Evolutionary conservation across 2,113 vertebrate genomes (phyloP), one percentile per base, ranked within the genome.

Genomic region (Paramisgurnus dabryanus): DNA sequence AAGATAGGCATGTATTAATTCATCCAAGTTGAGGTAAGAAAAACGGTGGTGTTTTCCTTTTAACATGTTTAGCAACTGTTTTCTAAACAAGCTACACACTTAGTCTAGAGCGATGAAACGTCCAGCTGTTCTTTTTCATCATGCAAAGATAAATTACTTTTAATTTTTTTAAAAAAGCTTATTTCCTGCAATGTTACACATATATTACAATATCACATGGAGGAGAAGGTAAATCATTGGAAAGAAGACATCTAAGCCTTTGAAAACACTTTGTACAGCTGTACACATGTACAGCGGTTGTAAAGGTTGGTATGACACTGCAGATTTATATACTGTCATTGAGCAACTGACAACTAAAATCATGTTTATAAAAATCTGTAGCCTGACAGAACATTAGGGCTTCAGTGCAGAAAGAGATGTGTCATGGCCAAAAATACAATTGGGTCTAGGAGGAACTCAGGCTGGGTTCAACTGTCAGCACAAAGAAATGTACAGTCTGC

Each of bases 381-480:
- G n/a, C 75, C 53, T 78, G 34, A 79, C 40, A 55, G 22, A 65
- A 78, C 49, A 67, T 76, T 45, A 69, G 43, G 22, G 40, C 43
- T 17, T 67, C n/a, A 45, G 43, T 40, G 22, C 3, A 8, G 15
- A 55, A 55, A 75, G 58, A 57, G 27, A 79, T 41, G 39, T 79
- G 63, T 68, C 74, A 70, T 72, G 27, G 34, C 47, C 15, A 22
- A 70, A 67, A 68, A 81, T 65, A 67, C 58, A 78, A 40, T 49
- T 65, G 43, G 55, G 8, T 71, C 8, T 27, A 43, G 49, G 43
- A 60, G 68, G 73, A 69, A 58, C 61, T 72, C 10, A 27, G 17
- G 50, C 10, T 70, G 47, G 27, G 47, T 53, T 70, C 34, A 70
- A 68, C 81, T 82, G 27, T 17, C 40, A 84, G 71, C 49, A 41